Percentiles rank a stretch among this genome's conserved stretches.
Evolutionary conservation across 2,888 invertebrate genomes (phyloP).

Genomic region (Priocnemis perturbator): DNA sequence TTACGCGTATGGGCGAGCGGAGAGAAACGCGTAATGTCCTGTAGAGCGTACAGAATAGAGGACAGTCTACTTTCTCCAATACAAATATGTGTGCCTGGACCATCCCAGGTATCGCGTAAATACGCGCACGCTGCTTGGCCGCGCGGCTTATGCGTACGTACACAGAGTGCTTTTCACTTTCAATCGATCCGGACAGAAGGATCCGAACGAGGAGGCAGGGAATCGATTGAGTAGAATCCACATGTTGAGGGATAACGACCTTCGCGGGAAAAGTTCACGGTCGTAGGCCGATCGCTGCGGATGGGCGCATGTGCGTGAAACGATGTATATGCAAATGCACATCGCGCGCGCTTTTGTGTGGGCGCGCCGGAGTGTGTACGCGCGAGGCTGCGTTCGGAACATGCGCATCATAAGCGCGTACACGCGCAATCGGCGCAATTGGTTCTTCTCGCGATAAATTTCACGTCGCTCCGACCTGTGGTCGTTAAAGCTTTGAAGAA

Average conservation of each 20-base stretch:
- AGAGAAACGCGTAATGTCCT: constrained; percentile 13
- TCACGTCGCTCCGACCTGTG: constrained; percentile 22
- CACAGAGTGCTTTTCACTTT: constrained; percentile 60
- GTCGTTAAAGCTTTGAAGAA: constrained; percentile 45
- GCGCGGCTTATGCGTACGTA: too few relatives aligned
- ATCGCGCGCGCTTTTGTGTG: not conserved
- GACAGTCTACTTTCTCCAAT: constrained; percentile 62
- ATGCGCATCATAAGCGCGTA: not conserved
- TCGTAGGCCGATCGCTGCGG: constrained; percentile 3
- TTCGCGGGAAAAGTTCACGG: constrained; percentile 35
- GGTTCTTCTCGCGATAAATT: constrained; percentile 29
- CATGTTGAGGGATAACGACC: constrained; percentile 16
- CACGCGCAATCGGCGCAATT: not conserved
- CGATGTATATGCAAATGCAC: too few relatives aligned
- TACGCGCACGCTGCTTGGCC: constrained; percentile 33
- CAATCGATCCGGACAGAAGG: constrained; percentile 40
- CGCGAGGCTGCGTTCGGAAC: constrained; percentile 11
- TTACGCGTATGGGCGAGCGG: constrained; percentile 32
- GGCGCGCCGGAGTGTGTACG: too few relatives aligned
- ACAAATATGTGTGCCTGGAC: constrained; percentile 67
- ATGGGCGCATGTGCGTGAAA: not conserved
- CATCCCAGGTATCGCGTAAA: constrained; percentile 26
- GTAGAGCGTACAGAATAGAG: too few relatives aligned
- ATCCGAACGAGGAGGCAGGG: not conserved
- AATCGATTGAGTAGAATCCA: not conserved